Conservation (phyloP, 1,140 invertebrate species). For the Apis dorsata region DNA sequence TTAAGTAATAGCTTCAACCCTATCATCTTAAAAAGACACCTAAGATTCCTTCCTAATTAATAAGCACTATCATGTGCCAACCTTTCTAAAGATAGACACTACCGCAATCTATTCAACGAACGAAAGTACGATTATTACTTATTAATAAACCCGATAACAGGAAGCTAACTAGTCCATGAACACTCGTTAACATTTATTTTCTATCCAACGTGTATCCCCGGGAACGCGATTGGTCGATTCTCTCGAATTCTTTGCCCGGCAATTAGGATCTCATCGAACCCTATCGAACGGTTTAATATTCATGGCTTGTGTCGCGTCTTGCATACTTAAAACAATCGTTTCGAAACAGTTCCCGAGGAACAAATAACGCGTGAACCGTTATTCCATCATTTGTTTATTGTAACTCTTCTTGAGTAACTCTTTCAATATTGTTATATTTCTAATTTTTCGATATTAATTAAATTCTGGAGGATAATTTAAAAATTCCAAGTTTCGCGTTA, state of each 20-base stretch:
- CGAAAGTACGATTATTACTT: neutral
- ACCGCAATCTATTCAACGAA: neutral
- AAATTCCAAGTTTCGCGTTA: too few species aligned
- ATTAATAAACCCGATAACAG: neutral
- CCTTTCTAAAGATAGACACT: neutral
- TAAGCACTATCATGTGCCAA: neutral
- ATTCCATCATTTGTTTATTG: slow-evolving; percentile 7
- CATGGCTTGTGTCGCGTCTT: slow-evolving; percentile 13
- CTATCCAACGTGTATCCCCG: neutral
- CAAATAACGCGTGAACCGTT: slow-evolving; percentile 42
- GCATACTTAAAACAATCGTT: slow-evolving; percentile 23
- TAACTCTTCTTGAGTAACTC: neutral
- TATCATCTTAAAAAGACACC: neutral
- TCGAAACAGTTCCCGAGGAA: slow-evolving; percentile 7
- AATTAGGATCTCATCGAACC: slow-evolving; percentile 19
- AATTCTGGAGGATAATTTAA: too few species aligned
- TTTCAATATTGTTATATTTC: too few species aligned
- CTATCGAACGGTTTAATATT: slow-evolving; percentile 31
- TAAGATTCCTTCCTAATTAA: neutral
- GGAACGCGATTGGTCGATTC: neutral
- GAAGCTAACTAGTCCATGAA: neutral
- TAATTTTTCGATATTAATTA: too few species aligned
- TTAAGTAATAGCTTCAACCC: neutral
- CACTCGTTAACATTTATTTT: neutral
- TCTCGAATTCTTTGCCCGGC: slow-evolving; percentile 2